Base-by-base conservation (phyloP, 2,888 invertebrate species). In the Zygogramma bicolorata region DNA sequence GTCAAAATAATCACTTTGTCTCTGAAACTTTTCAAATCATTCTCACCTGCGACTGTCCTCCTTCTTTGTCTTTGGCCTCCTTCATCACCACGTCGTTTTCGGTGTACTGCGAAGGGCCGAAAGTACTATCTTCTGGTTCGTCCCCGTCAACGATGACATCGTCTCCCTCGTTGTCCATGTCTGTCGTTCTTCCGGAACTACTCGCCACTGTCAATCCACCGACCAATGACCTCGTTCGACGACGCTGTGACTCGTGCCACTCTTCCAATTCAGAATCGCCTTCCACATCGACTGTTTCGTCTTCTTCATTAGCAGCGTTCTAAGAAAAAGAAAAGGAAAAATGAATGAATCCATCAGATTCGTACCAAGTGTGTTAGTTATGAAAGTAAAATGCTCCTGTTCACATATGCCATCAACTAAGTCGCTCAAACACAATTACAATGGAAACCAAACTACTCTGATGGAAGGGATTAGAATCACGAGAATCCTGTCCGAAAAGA, bases 241-340 rank as follows among this genome's bases (percentile, higher is more conserved):
- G 81, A 65, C 86, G 79, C 78, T 86, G 86, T 34, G 82, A 83
- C 77, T 87, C 87, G 15, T 85, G 83, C 91, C 91, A 91, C 79
- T 91, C 91, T 81, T 91, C 91, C 78, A 88, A 88, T 75, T 89
- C 89, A 15, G 87, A 86, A 79, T 89, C 89, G 2, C 91, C 91
- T 83, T 92, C 92, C 18, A 91, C 92, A 79, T 93, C 93, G 6
- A 93, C 92, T 0, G 91, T 91, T 86, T 93, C 93, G 78, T 92
- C 92, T 84, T 93, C 92, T 18, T 92, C 92, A 71, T 87, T 81
- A 60, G 80, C 75, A 13, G 77, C 74, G 70, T 81, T 79, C 82
- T 83, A 49, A 46, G 75, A 74, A 59, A 61, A 46, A 40, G 34
- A 75, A 69, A 74, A 73, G 6, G 46, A 42, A n/a, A n/a, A n/a